phyloP scores from a whole-genome alignment of 2,888 invertebrate genomes.

The Anthrax anthrax region DNA sequence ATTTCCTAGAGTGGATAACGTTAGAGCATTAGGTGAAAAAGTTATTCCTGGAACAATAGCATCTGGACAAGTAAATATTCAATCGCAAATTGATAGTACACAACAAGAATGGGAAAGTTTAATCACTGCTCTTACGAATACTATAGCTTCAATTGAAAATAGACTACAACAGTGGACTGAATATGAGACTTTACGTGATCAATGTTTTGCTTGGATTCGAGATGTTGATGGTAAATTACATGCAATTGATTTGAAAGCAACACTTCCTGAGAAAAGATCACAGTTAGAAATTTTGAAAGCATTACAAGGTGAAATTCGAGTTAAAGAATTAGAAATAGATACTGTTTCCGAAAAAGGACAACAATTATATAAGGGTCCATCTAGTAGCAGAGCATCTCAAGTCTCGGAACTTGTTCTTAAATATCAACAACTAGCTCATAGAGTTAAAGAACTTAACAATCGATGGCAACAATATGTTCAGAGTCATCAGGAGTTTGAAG shows the following conservation, averaged over 20 bases:
- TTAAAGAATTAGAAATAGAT: conserved; percentile 85
- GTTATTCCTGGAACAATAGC: conserved; percentile 78
- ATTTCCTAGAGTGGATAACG: conserved; percentile 64
- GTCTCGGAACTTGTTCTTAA: conserved; percentile 83
- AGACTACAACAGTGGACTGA: conserved; percentile 85
- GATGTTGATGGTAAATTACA: conserved; percentile 78
- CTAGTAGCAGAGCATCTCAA: conserved; percentile 62
- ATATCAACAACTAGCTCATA: conserved; percentile 78
- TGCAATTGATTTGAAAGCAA: conserved; percentile 72
- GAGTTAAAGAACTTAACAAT: conserved; percentile 78
- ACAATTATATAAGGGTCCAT: conserved; percentile 57
- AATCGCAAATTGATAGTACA: conserved; percentile 72
- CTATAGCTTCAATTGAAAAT: conserved; percentile 63
- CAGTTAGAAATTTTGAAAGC: conserved; percentile 67
- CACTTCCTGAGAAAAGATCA: conserved; percentile 65
- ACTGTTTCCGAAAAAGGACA: conserved; percentile 85
- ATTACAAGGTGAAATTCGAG: conserved; percentile 75
- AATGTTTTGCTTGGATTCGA: conserved; percentile 74
- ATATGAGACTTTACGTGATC: conserved; percentile 74
- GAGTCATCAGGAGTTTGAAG: conserved; percentile 76
- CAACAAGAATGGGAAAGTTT: conserved; percentile 84
- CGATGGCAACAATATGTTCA: conserved; percentile 88
- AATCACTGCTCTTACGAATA: conserved; percentile 57
- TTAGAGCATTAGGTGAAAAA: conserved; percentile 71
- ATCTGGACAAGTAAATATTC: conserved; percentile 69